Conservation (phyloP, 1,140 invertebrate genomes). For the Aphelinus certus region DNA sequence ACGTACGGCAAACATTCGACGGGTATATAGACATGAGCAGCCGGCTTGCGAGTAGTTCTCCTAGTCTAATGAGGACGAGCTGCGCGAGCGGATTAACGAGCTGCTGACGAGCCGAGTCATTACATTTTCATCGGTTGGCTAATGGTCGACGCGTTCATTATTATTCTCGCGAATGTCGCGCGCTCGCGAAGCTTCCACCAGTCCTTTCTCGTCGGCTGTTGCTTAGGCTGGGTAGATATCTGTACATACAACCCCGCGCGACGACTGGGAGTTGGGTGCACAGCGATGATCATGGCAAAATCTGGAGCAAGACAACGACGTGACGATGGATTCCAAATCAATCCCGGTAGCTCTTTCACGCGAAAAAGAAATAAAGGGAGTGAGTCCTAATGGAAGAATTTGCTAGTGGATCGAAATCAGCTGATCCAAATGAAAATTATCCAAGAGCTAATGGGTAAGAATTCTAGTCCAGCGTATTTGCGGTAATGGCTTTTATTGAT, state of each 20-base stretch:
- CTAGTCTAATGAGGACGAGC: slow-evolving; percentile 24
- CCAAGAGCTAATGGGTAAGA: too few relatives aligned
- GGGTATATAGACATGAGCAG: background rate
- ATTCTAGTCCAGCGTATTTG: too few relatives aligned
- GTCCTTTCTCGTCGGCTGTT: background rate
- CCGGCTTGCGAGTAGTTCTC: background rate
- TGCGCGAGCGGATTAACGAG: slow-evolving; percentile 24
- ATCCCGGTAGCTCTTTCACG: background rate
- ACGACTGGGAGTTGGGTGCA: too few relatives aligned
- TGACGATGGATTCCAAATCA: too few relatives aligned
- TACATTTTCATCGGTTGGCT: slow-evolving; percentile 34
- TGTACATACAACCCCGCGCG: too few relatives aligned
- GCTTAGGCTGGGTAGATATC: too few relatives aligned
- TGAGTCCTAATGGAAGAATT: too few relatives aligned
- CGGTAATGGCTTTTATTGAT: too few relatives aligned
- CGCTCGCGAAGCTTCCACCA: background rate
- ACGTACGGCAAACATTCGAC: slow-evolving; percentile 20
- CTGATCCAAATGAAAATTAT: too few relatives aligned
- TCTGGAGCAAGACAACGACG: too few relatives aligned
- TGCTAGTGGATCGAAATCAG: too few relatives aligned
- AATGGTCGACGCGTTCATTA: slow-evolving; percentile 33
- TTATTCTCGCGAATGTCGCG: slow-evolving; percentile 29
- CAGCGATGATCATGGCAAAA: too few relatives aligned
- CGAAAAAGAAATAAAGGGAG: background rate
- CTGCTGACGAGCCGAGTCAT: slow-evolving; percentile 2